A percentile compares a stretch with the other conserved stretches of the same genome.
phyloP scores from a whole-genome alignment of 1,140 invertebrate genomes.

The Tetragnatha versicolor region DNA sequence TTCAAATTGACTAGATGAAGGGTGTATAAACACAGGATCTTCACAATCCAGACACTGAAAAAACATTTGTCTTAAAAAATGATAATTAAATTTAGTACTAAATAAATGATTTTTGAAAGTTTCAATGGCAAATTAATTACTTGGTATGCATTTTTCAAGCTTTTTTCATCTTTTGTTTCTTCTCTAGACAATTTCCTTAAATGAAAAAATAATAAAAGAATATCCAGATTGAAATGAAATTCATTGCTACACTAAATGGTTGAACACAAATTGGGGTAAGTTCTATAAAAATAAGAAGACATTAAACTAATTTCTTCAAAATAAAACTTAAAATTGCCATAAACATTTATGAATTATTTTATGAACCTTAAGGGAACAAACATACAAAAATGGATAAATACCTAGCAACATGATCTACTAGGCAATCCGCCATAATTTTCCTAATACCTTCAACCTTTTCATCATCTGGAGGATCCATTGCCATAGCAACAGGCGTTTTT shows the following conservation, averaged over 20 bases:
- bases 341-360: conserved; percentile 48
- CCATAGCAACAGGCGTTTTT: conserved; percentile 73
- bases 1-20: conserved; percentile 76
- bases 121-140: conserved; percentile 61
- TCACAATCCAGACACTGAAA: conserved; percentile 76
- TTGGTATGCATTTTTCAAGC: conserved; percentile 85
- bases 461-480: conserved; percentile 57
- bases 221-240: not conserved
- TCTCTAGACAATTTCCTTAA: conserved; percentile 70
- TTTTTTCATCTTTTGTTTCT: conserved; percentile 74
- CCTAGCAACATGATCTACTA: conserved; percentile 88
- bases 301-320: not conserved
- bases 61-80: too few relatives aligned
- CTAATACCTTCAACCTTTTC: conserved; percentile 76
- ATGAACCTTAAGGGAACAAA: not conserved
- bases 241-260: not conserved
- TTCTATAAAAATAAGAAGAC: not conserved
- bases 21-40: conserved; percentile 89
- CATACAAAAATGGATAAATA: conserved; percentile 41
- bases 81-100: too few relatives aligned
- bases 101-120: conserved; percentile 1
- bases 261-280: not conserved
- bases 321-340: not conserved
- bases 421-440: conserved; percentile 85
- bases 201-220: conserved; percentile 59